Conservation (phyloP, 2,888 invertebrate species). For the Cephonodes hylas region DNA sequence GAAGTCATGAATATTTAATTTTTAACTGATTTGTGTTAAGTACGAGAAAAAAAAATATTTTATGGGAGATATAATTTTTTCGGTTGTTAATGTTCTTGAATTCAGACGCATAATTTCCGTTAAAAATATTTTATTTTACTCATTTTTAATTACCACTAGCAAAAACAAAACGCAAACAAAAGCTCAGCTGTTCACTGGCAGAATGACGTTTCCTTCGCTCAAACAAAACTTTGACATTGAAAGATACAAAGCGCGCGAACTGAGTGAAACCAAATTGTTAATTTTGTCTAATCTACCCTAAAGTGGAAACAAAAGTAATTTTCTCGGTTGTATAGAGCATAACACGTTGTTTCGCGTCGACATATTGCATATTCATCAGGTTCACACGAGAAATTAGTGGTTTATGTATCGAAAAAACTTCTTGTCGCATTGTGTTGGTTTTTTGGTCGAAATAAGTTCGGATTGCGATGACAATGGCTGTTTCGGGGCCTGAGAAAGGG, state of each 20-base stretch:
- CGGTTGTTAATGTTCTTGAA: no score
- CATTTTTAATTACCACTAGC: not conserved
- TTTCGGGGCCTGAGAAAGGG: slow-evolving; percentile 7
- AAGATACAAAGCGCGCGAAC: slow-evolving; percentile 9
- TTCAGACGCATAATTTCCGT: no score
- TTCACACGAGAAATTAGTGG: slow-evolving; percentile 8
- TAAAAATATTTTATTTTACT: no score
- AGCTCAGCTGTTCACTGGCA: slow-evolving; percentile 8
- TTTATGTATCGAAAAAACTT: slow-evolving; percentile 1
- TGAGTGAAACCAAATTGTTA: not conserved
- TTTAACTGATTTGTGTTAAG: no score
- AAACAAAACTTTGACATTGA: not conserved
- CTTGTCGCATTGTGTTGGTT: slow-evolving; percentile 4
- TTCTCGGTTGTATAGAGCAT: not conserved
- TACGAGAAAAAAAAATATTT: not conserved
- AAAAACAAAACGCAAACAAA: slow-evolving; percentile 12
- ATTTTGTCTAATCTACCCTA: not conserved
- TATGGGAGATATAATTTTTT: no score
- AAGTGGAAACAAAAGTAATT: not conserved
- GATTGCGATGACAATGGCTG: slow-evolving; percentile 6
- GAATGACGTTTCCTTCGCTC: not conserved
- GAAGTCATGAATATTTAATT: not conserved
- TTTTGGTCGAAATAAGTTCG: slow-evolving; percentile 10
- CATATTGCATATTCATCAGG: not conserved
- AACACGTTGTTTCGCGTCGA: not conserved